Evolutionary conservation across 1,140 invertebrate genomes (phyloP), one percentile per base, ranked within the genome.

Genomic region (Mya arenaria): DNA sequence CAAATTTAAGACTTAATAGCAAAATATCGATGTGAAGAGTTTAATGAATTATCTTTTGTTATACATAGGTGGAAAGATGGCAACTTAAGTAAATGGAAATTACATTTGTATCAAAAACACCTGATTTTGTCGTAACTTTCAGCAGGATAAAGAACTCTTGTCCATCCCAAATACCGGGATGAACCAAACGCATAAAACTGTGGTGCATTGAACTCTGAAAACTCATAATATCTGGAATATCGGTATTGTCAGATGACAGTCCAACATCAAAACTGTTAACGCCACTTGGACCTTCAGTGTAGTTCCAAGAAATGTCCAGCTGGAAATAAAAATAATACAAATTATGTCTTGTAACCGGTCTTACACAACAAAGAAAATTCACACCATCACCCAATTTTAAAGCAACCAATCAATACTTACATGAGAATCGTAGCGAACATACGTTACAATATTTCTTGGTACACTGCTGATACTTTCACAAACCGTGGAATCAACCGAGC

Each of bases 261-360:
- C 74, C 80, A 39, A 83, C 52, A 36, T 84, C 58, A 56, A 75
- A 85, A 36, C 83, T 83, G 56, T 80, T 63, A 15, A 86, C 77
- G n/a, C 56, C 60, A 69, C 71, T 75, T 4, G 73, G 28, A 17
- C 13, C 25, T 23, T 82, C 72, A 34, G 37, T 41, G 25, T 55
- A 69, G 39, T 81, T 85, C 85, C 85, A 86, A 56, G 82, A 85
- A 19, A 86, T 37, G 34, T 62, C 65, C 6, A 86, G 23, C 85
- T 86, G 34, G n/a, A 62, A 60, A 19, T 13, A 32, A 34, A 13
- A 63, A 34, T 56, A 25, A 79, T 1, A 1, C 5, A 30, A 6
- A n/a, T 17, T 58, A 15, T 30, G 5, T 60, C 8, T 1, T 74
- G 15, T 34, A 52, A n/a, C 5, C 28, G 15, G 23, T 19, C 19